phyloP scores from a whole-genome alignment of 2,797 vertebrate species.

The Anolis apletophallus region DNA sequence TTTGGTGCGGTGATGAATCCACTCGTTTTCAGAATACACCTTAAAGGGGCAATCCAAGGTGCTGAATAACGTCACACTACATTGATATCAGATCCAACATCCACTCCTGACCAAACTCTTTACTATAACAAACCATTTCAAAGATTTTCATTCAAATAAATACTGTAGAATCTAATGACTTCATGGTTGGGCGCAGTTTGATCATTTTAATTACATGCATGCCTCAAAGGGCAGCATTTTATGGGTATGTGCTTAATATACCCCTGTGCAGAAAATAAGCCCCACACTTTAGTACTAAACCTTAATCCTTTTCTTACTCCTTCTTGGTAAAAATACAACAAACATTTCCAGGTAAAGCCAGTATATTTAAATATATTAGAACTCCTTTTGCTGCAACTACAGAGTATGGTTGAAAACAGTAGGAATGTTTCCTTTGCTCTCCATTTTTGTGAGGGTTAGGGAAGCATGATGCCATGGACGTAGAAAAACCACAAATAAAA shows the following conservation, averaged over 20 bases:
- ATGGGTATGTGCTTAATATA: neutral
- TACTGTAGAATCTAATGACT: constrained; percentile 13
- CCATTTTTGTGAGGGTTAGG: too few species aligned
- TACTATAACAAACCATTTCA: constrained; percentile 9
- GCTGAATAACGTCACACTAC: too few species aligned
- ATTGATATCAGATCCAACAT: too few species aligned
- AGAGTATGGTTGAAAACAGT: neutral
- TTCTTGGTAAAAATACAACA: constrained; percentile 4
- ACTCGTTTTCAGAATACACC: too few species aligned
- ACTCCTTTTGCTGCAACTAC: neutral
- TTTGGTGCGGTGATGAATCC: too few species aligned
- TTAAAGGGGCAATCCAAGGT: too few species aligned
- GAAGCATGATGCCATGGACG: too few species aligned
- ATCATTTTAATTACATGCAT: constrained; percentile 24
- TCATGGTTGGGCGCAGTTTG: constrained; percentile 23
- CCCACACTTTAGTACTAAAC: neutral
- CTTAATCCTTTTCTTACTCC: too few species aligned
- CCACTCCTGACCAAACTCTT: neutral
- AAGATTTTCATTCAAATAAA: constrained; percentile 25
- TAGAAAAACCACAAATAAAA: too few species aligned
- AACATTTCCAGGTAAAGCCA: neutral
- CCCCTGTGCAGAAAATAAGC: constrained; percentile 2
- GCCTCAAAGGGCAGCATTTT: constrained; percentile 1
- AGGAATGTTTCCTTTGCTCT: too few species aligned
- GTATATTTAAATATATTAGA: neutral